Conservation (phyloP, 2,797 vertebrate genomes). For the Tokudaia tokunoshimensis region DNA sequence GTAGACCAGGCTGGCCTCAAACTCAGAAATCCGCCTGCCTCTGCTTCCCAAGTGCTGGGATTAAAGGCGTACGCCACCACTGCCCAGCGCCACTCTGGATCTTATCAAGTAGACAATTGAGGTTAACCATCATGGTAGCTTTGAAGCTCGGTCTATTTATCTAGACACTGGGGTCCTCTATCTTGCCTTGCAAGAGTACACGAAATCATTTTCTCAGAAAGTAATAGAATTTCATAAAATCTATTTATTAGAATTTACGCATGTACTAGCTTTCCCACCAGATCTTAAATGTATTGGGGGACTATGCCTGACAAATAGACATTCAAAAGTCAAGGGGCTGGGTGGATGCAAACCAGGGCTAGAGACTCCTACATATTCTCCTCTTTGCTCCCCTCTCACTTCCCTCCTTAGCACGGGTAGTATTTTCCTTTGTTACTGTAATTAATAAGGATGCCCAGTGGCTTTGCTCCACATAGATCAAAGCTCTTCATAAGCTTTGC, state of each 20-base stretch:
- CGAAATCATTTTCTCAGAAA: neutral
- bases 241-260: neutral
- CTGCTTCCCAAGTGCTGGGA: no score
- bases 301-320: neutral
- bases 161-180: neutral
- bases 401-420: neutral
- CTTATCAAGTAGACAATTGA: neutral
- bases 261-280: neutral
- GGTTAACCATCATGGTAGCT: neutral
- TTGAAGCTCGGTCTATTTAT: neutral
- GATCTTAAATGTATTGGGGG: neutral
- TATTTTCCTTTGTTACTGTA: neutral
- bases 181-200: neutral
- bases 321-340: neutral
- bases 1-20: no score
- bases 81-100: neutral
- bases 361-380: neutral
- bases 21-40: no score
- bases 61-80: no score
- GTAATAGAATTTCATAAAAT: neutral
- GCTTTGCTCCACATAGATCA: constrained; percentile 61
- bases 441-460: neutral
- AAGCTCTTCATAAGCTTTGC: constrained; percentile 24
- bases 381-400: neutral
- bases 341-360: neutral